Evolutionary conservation across 2,113 vertebrate genomes (phyloP), one percentile per base, ranked within the genome.

Genomic region (Phaethon lepturus): DNA sequence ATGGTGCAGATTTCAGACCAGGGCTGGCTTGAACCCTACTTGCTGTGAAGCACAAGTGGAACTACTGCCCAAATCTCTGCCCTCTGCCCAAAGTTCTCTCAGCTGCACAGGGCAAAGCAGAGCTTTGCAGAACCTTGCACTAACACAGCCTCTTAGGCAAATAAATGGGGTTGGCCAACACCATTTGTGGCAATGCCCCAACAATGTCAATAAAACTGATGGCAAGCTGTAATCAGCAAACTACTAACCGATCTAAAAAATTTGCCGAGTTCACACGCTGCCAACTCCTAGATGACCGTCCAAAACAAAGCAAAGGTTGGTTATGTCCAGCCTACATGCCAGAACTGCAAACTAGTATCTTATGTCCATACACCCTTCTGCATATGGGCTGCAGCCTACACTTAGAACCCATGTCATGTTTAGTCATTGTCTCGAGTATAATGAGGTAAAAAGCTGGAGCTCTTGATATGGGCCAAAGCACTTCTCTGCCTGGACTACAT

Each of bases 51-150:
- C 0, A 0, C 23, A 17, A 13, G 64, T 81, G 17, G 52, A 94
- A 91, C 23, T 47, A 24, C 64, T 71, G 56, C 25, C 18, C 82
- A 89, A 84, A 93, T 85, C 62, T 76, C 85, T 94, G 81, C 67
- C 58, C 72, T 72, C 86, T 86, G 76, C 93, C 45, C 83, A 73
- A 68, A 92, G 80, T 60, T 90, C 86, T 86, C 73, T 73, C 26
- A 68, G 66, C 44, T 75, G 86, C 1, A 0, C 18, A 78, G 31
- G 6, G 26, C 26, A 74, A 73, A 95, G 71, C 3, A 18, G 35
- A 87, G 47, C 69, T 95, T 73, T 87, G 58, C 76, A 91, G 94
- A 97, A 91, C 93, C 88, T 89, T 95, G 94, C 71, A 59, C 66
- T 76, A 91, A 82, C 15, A 79, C 55, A 93, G 82, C 45, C 80